Conservation (phyloP, 2,113 vertebrate species). For the Leptobrachium leishanense region DNA sequence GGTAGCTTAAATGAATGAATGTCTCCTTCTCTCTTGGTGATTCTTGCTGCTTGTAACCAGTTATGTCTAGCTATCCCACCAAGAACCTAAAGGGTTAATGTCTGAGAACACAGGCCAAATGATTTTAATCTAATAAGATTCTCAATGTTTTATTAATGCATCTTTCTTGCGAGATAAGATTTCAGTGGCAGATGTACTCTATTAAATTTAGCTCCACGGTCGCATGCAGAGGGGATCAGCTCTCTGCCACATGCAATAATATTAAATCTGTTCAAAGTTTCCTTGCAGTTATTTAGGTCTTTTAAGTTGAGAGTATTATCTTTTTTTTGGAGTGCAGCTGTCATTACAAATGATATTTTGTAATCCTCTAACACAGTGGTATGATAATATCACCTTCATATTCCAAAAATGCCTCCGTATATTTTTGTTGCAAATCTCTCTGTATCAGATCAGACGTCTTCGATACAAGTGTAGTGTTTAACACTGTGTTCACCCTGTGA, state of each 20-base stretch:
- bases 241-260: background rate
- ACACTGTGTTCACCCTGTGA: no score
- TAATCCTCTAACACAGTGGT: background rate
- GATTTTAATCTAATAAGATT: background rate
- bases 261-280: slow-evolving; percentile 3
- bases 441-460: no score
- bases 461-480: no score
- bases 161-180: background rate
- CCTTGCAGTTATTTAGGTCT: slow-evolving; percentile 18
- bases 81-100: no score
- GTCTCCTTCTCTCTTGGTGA: no score
- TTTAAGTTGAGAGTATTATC: slow-evolving; percentile 1
- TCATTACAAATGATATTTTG: background rate
- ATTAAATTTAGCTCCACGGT: background rate
- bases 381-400: background rate
- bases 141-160: background rate
- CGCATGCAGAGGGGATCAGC: background rate
- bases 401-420: no score
- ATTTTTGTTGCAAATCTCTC: no score
- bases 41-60: no score
- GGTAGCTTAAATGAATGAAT: no score
- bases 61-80: no score
- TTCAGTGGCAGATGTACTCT: slow-evolving; percentile 16
- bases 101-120: background rate
- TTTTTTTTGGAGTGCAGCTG: slow-evolving; percentile 11